Conservation (phyloP, 2,888 invertebrate species). For the Cyclophora albipunctata region DNA sequence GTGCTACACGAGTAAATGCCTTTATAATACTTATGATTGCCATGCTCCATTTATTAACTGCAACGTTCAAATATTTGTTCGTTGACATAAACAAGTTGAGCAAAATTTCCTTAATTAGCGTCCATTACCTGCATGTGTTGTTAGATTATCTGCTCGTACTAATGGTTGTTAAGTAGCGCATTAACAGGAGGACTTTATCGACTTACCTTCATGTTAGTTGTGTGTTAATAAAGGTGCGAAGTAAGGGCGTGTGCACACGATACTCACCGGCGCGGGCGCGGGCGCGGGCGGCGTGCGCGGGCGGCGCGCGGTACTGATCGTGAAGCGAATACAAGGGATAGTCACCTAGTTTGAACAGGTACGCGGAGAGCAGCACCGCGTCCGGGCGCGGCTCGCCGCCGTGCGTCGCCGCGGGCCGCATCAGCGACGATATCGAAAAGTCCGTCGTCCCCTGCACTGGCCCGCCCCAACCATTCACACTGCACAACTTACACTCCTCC, state of each 20-base stretch:
- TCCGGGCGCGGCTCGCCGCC: slow-evolving; percentile 59
- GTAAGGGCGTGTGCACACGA: slow-evolving; percentile 42
- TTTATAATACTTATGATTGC: too few species aligned
- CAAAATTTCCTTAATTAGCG: slow-evolving; percentile 13
- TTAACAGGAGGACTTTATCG: slow-evolving; percentile 25
- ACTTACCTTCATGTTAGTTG: slow-evolving; percentile 26
- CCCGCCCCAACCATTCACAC: slow-evolving; percentile 62
- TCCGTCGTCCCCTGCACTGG: slow-evolving; percentile 52
- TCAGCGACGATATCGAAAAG: slow-evolving; percentile 68
- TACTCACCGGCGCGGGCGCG: slow-evolving; percentile 66
- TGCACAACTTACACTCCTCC: slow-evolving; percentile 71
- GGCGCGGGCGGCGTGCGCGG: slow-evolving; percentile 17
- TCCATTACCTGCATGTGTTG: slow-evolving; percentile 16
- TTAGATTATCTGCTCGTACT: slow-evolving; percentile 15
- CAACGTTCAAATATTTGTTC: too few species aligned
- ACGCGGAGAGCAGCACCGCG: slow-evolving; percentile 65
- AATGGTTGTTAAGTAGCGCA: slow-evolving; percentile 19
- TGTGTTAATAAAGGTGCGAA: slow-evolving; percentile 32
- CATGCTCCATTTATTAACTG: too few species aligned
- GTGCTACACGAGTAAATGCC: too few species aligned
- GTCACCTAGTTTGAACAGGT: slow-evolving; percentile 75
- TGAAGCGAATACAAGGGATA: slow-evolving; percentile 70
- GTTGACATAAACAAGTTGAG: not conserved
- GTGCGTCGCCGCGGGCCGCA: slow-evolving; percentile 62
- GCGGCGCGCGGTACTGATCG: slow-evolving; percentile 45